Percentiles rank a stretch among this genome's conserved stretches.
Conservation (phyloP, 92 coral and sea anemone genomes). For the Isaurus tuberculatus region DNA sequence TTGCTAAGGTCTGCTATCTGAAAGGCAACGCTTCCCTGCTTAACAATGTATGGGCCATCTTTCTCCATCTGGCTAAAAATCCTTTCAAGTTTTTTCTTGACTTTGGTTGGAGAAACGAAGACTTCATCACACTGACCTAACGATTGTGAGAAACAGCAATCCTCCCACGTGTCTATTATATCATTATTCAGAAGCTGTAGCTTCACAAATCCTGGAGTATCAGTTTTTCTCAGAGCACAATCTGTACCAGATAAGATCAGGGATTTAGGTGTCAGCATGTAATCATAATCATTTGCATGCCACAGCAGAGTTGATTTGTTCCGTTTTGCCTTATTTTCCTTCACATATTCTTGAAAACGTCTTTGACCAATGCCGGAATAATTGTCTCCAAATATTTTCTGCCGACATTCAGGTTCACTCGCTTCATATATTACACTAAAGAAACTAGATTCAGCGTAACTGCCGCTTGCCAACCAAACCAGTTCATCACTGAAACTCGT, state of each 20-base stretch:
- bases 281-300: constrained; percentile 51
- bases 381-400: constrained; percentile 49
- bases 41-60: constrained; percentile 58
- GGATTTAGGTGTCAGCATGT: constrained; percentile 54
- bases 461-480: constrained; percentile 58
- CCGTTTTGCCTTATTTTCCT: constrained; percentile 50
- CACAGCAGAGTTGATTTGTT: constrained; percentile 52
- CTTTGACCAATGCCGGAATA: constrained; percentile 59
- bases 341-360: constrained; percentile 52
- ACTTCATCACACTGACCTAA: constrained; percentile 57
- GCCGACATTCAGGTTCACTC: constrained; percentile 57
- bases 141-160: constrained; percentile 53
- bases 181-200: constrained; percentile 49
- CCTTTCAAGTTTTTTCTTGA: constrained; percentile 59
- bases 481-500: constrained; percentile 50
- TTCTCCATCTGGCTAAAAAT: constrained; percentile 57
- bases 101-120: constrained; percentile 54
- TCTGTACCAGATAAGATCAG: constrained; percentile 48
- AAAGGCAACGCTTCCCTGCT: constrained; percentile 57
- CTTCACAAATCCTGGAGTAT: constrained; percentile 59
- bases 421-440: constrained; percentile 50
- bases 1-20: constrained; percentile 54
- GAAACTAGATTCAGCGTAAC: constrained; percentile 59
- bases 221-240: constrained; percentile 55
- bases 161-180: constrained; percentile 49